A percentile compares a stretch with the other conserved stretches of the same genome.
phyloP scores from a whole-genome alignment of 1,140 invertebrate genomes.

The Parasteatoda tepidariorum region DNA sequence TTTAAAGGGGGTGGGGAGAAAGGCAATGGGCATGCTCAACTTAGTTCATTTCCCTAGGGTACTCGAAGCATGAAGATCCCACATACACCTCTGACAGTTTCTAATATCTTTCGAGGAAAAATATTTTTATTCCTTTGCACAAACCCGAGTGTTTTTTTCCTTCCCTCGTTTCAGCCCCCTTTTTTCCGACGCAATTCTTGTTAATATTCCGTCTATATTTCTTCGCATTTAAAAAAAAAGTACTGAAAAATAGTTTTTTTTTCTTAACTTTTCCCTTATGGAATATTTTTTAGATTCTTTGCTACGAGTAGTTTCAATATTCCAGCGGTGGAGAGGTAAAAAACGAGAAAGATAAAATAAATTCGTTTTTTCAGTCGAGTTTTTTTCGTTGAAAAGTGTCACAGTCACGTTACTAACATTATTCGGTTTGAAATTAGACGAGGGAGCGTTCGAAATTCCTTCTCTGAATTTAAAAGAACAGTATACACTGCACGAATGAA shows the following conservation, averaged over 20 bases:
- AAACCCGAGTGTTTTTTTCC: background rate
- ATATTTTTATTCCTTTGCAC: background rate
- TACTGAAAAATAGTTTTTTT: background rate
- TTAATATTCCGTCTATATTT: background rate
- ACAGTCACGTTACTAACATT: background rate
- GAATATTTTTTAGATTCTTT: background rate
- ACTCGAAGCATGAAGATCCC: background rate
- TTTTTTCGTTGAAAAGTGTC: background rate
- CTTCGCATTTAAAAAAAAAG: background rate
- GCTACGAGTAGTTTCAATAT: background rate
- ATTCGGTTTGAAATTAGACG: background rate
- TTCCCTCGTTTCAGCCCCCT: background rate
- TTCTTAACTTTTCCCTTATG: background rate
- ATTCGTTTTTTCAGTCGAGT: background rate
- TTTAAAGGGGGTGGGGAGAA: no score
- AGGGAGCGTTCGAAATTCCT: background rate
- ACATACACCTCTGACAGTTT: background rate
- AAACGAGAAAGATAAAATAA: background rate
- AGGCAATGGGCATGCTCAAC: background rate
- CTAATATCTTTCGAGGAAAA: background rate
- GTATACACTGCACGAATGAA: background rate
- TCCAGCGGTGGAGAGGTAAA: background rate
- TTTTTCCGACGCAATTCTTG: background rate
- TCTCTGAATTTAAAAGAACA: background rate
- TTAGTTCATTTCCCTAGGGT: background rate